Base-by-base conservation (phyloP, 2,888 invertebrate species). In the Trissoscelio sp. region DNA sequence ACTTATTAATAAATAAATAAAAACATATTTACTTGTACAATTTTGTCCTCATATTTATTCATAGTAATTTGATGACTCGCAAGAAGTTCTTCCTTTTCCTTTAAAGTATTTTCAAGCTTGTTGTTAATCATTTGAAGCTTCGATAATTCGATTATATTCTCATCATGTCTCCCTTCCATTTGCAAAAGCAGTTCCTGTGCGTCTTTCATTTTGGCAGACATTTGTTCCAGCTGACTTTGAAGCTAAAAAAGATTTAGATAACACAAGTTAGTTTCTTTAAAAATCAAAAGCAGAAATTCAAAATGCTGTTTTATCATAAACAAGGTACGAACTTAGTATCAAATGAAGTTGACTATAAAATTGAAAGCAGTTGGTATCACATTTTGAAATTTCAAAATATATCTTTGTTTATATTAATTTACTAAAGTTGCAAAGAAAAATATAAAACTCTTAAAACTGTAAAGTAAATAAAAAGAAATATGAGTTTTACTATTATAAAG, bases 101-200 rank as follows among this genome's bases (percentile, higher is more conserved):
- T 84, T n/a, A 90, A 74, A 28, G 87, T 80, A 16, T 85, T 83
- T 12, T 86, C 83, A 5, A 90, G 74, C 55, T 88, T 90, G 12
- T 51, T 70, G 64, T 88, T 88, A 18, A 79, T 24, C 20, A 89
- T 37, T 55, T 90, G 85, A 6, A 88, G 57, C 57, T 85, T 85
- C 9, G 88, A 85, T 22, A 89, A 84, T 42, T 89, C 85, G 2
- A 88, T 84, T 2, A 82, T 83, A 11, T 87, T 88, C 11, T 83
- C 83, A 31, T 91, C 91, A 34, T 86, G 86, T n/a, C 83, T 80
- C 75, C 90, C 89, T 81, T 91, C 91, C 57, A 89, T 72, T 73
- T 85, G 80, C 4, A 91, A 79, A 16, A 91, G 66, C 70, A 88
- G 83, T 6, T 81, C 66, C 22, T 87, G 87, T 0, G 87, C 86